phyloP scores from a whole-genome alignment of 2,797 vertebrate genomes.

The Sphenodon punctatus region DNA sequence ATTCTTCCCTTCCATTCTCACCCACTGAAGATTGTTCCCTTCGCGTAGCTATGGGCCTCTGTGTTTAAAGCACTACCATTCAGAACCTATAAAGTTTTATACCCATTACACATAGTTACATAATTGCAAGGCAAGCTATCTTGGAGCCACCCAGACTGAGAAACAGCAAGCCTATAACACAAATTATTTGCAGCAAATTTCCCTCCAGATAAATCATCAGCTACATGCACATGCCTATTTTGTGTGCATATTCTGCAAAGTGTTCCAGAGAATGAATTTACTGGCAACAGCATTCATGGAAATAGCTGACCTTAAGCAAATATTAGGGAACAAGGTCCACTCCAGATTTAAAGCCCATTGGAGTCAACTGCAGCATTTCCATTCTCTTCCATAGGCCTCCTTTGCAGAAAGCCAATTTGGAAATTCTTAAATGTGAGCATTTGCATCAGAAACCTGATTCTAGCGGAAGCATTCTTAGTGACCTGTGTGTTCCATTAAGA shows the following conservation, averaged over 20 bases:
- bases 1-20: not conserved
- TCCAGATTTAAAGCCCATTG: not conserved
- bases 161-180: not conserved
- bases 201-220: too few relatives aligned
- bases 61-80: fast-evolving
- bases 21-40: not conserved
- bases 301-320: not conserved
- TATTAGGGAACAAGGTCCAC: not conserved
- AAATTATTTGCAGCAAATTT: too few relatives aligned
- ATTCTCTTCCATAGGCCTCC: not conserved
- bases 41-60: not conserved
- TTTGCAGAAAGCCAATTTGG: not conserved
- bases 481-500: not conserved
- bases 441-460: not conserved
- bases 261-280: not conserved
- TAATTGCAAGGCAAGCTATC: not conserved
- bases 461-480: not conserved
- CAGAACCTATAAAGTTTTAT: not conserved
- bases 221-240: not conserved
- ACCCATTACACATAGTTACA: fast-evolving
- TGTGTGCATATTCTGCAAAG: not conserved
- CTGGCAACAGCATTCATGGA: not conserved
- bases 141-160: not conserved
- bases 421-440: not conserved
- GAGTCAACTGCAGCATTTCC: not conserved